A percentile compares a stretch with the other conserved stretches of the same genome.
phyloP scores from a whole-genome alignment of 2,797 vertebrate genomes.

The Sebastes cheni region DNA sequence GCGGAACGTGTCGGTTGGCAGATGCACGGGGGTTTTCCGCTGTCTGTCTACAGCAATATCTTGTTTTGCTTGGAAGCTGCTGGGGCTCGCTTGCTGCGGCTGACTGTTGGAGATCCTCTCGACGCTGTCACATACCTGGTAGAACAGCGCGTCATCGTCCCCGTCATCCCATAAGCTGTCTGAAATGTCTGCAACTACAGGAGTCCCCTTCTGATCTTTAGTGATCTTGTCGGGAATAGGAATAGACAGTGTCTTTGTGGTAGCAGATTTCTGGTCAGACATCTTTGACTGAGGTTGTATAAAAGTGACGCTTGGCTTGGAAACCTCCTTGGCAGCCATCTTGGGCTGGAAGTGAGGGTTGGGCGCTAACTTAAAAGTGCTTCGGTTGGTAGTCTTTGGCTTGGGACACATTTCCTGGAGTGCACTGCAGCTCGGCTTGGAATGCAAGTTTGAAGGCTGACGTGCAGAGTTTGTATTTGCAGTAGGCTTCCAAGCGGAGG shows the following conservation, averaged over 20 bases:
- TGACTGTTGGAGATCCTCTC: slow-evolving; percentile 86
- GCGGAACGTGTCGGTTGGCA: slow-evolving; percentile 21
- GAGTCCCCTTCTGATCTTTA: slow-evolving; percentile 45
- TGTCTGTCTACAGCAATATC: background rate
- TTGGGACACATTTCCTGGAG: slow-evolving; percentile 66
- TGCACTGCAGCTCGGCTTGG: slow-evolving; percentile 32
- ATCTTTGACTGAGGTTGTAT: slow-evolving; percentile 27
- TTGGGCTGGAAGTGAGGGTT: slow-evolving; percentile 64
- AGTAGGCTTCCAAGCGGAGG: slow-evolving; percentile 21
- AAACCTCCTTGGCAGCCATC: slow-evolving; percentile 40
- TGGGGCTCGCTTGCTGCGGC: slow-evolving; percentile 9
- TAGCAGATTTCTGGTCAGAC: slow-evolving; percentile 31
- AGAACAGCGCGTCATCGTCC: slow-evolving; percentile 90
- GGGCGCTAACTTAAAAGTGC: slow-evolving; percentile 70
- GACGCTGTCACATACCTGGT: slow-evolving; percentile 89
- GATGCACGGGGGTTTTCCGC: slow-evolving; percentile 17
- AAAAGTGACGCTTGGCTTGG: slow-evolving; percentile 47
- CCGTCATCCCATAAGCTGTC: slow-evolving; percentile 85
- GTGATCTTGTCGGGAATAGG: slow-evolving; percentile 19
- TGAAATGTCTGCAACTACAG: slow-evolving; percentile 13
- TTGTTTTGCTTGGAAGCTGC: slow-evolving; percentile 9
- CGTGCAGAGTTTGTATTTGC: slow-evolving; percentile 3
- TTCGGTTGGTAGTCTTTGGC: slow-evolving; percentile 68
- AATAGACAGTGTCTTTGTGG: slow-evolving; percentile 2
- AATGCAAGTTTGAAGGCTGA: background rate